phyloP scores from a whole-genome alignment of 1,140 invertebrate genomes.

The Polypedilum vanderplanki region DNA sequence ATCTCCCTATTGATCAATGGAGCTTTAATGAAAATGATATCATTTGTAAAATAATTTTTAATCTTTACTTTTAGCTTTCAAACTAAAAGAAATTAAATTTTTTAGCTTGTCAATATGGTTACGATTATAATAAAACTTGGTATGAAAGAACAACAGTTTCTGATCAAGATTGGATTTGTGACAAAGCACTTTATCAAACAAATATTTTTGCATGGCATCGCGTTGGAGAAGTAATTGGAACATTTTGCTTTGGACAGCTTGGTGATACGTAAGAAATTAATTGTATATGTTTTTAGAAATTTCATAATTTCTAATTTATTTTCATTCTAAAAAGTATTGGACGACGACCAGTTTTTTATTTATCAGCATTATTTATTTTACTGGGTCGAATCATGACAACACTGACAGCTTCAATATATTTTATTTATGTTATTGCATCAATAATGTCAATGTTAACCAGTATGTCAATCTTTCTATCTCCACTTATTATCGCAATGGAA shows the following conservation, averaged over 20 bases:
- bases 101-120: constrained; percentile 47
- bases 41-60: constrained; percentile 29
- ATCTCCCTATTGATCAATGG: constrained; percentile 33
- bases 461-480: constrained; percentile 47
- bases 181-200: constrained; percentile 46
- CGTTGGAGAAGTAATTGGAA: constrained; percentile 48
- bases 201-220: constrained; percentile 47
- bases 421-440: constrained; percentile 44
- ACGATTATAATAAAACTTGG: constrained; percentile 49
- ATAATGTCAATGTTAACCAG: constrained; percentile 44
- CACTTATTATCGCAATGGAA: constrained; percentile 48
- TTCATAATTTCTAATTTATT: constrained; percentile 6
- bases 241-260: constrained; percentile 48
- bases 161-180: constrained; percentile 50
- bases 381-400: constrained; percentile 44
- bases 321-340: constrained; percentile 44
- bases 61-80: constrained; percentile 4
- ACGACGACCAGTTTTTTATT: constrained; percentile 46
- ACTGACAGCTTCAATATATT: constrained; percentile 43
- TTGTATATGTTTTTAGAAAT: too few relatives aligned
- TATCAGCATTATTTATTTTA: constrained; percentile 43
- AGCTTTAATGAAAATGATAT: constrained; percentile 21
- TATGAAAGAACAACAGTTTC: constrained; percentile 45
- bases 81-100: constrained; percentile 1
- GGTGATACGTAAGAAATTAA: constrained; percentile 48